Base-by-base conservation (phyloP, 2,113 vertebrate genomes). In the Crotophaga sulcirostris region DNA sequence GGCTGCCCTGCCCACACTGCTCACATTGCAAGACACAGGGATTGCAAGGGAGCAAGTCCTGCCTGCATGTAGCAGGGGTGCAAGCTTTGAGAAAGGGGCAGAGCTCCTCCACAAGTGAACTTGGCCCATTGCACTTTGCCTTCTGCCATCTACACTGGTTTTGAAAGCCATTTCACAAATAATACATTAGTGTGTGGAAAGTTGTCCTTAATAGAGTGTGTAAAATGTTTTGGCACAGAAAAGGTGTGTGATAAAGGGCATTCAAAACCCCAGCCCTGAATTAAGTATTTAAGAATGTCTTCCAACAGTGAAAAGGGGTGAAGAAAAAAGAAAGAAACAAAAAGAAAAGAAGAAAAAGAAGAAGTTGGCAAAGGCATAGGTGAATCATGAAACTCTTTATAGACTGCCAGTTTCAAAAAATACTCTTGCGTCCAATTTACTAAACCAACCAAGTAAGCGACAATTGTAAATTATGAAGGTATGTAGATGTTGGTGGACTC, bases 161-260 rank as follows among this genome's bases (percentile, higher is more conserved):
- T 94, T 86, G 91, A 96, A 96, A 97, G 85, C 47, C 18, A 49
- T 92, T 97, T 94, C 91, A 94, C 87, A 97, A 97, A 94, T 78
- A 91, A 92, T 82, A 89, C 73, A 75, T 93, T 70, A 93, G 80
- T 49, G 60, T 94, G 82, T 96, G 96, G 95, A 97, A 97, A 97
- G 81, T 93, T 95, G 85, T 85, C 62, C 81, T 94, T 96, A 84
- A 94, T 44, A 95, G 89, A 92, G 69, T 87, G 79, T 78, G 56
- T 83, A 96, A 97, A 94, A 94, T 69, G 72, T 86, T 94, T 96
- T 98, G 97, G 97, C 97, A 97, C 34, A 51, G 70, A 95, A 97
- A 97, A 97, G 84, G 94, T 95, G 96, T 96, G 95, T 94, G 97
- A 97, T 94, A 97, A 96, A 98, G 92, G 90, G 77, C 94, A 96